These are phyloP conservation scores for Phyllotreta striolata DNA, from an alignment of 2,888 invertebrate genomes.

Conservation along the genomic window DNA sequence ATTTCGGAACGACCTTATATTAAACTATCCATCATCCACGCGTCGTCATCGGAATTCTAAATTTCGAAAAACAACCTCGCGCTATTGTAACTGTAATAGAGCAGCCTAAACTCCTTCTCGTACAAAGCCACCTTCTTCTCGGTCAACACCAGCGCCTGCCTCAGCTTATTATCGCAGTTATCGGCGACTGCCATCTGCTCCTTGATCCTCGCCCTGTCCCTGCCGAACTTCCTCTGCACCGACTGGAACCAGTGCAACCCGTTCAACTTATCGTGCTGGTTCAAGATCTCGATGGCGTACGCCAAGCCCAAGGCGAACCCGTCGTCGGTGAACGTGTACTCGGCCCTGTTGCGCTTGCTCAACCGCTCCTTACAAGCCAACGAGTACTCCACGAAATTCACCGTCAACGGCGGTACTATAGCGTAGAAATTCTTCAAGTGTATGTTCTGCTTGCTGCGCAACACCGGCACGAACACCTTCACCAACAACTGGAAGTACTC, in stretches of 20 bases:
- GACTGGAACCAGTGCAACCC: conserved; percentile 95
- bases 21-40: background rate
- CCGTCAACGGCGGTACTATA: conserved; percentile 90
- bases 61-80: conserved; percentile 88
- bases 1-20: no score
- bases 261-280: conserved; percentile 86
- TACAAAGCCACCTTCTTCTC: conserved; percentile 82
- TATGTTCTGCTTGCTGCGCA: conserved; percentile 84
- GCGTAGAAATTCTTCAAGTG: conserved; percentile 93
- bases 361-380: conserved; percentile 92
- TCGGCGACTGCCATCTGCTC: conserved; percentile 64
- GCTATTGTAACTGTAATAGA: conserved; percentile 92
- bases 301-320: conserved; percentile 96
- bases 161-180: conserved; percentile 84
- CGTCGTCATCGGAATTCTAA: conserved; percentile 24
- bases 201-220: conserved; percentile 67
- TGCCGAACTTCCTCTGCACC: conserved; percentile 75
- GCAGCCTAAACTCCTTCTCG: conserved; percentile 83
- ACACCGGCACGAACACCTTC: conserved; percentile 90
- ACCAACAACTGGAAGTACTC: conserved; percentile 85
- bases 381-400: conserved; percentile 95
- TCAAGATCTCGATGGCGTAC: conserved; percentile 88
- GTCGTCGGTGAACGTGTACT: conserved; percentile 95
- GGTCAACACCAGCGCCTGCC: conserved; percentile 90
- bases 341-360: conserved; percentile 86